These are phyloP conservation scores for Eurytoma adleriae DNA, from an alignment of 2,888 invertebrate species.

Conservation along the genomic window DNA sequence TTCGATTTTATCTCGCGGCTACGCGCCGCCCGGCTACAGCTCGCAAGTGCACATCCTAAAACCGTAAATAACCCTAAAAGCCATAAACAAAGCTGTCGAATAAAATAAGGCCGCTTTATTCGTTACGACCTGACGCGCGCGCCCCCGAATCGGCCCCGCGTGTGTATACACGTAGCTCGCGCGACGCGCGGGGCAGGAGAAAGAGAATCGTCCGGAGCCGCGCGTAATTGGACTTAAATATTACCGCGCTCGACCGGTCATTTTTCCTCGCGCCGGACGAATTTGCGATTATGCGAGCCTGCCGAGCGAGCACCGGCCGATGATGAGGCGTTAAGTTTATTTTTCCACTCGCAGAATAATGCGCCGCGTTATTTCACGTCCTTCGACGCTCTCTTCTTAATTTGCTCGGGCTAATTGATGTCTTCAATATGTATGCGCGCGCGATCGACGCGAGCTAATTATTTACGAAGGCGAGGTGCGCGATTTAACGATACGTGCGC, in stretches of 20 bases:
- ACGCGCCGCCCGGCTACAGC: background rate
- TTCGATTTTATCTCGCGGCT: constrained; percentile 30
- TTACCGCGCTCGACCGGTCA: constrained; percentile 42
- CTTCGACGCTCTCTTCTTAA: constrained; percentile 24
- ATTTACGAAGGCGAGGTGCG: constrained; percentile 6
- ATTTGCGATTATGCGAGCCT: constrained; percentile 28
- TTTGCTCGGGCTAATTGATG: constrained; percentile 27
- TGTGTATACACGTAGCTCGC: too few relatives aligned
- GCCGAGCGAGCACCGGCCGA: background rate
- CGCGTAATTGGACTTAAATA: constrained; percentile 62
- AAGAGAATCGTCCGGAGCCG: constrained; percentile 38
- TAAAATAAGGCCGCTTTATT: constrained; percentile 59
- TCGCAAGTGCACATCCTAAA: constrained; percentile 41
- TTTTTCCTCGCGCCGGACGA: constrained; percentile 27
- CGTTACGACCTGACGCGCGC: background rate
- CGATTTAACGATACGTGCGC: background rate
- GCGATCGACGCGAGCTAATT: constrained; percentile 14
- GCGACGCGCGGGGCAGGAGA: background rate
- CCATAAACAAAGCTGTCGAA: constrained; percentile 61
- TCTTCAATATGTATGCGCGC: constrained; percentile 8
- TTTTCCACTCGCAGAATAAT: constrained; percentile 16
- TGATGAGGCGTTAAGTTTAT: constrained; percentile 17
- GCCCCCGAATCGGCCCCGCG: constrained; percentile 38
- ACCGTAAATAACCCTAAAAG: constrained; percentile 60
- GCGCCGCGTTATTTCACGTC: constrained; percentile 24